Conservation (phyloP, 2,797 vertebrate species). For the Zenarchopterus dispar region DNA sequence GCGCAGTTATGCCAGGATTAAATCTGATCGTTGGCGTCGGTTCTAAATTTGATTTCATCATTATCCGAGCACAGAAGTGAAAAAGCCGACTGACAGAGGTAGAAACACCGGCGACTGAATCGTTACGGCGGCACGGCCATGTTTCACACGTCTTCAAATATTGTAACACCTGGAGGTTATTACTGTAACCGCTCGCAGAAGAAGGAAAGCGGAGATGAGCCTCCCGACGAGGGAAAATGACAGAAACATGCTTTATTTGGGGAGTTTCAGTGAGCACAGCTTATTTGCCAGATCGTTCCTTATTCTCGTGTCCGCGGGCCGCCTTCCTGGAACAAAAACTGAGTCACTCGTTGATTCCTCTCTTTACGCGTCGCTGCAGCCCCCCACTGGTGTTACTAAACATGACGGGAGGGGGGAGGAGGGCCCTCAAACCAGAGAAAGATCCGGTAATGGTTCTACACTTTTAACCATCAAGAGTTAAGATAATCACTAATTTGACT, state of each 20-base stretch:
- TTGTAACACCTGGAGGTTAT: slow-evolving; percentile 87
- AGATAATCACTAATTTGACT: not conserved
- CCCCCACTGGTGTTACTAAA: no score
- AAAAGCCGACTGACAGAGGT: slow-evolving; percentile 94
- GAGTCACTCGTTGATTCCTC: no score
- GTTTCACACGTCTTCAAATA: slow-evolving; percentile 84
- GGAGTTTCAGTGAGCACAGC: no score
- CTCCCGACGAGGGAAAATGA: slow-evolving; percentile 23
- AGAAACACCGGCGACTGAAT: slow-evolving; percentile 92
- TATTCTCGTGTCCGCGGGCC: no score
- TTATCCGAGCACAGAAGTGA: slow-evolving; percentile 79
- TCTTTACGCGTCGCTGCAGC: no score
- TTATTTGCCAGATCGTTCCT: no score
- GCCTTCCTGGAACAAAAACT: no score
- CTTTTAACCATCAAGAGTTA: not conserved
- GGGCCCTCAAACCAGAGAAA: no score
- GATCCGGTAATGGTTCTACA: no score
- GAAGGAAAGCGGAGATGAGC: slow-evolving; percentile 46
- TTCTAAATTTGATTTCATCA: slow-evolving; percentile 70
- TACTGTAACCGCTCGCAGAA: slow-evolving; percentile 88
- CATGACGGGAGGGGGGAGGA: no score
- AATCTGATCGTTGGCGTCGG: slow-evolving; percentile 61
- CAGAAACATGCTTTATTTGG: no score
- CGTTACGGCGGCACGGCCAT: slow-evolving; percentile 86
- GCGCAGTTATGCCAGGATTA: slow-evolving; percentile 87